phyloP scores from a whole-genome alignment of 2,888 invertebrate genomes.

The Tanypteryx hageni region DNA sequence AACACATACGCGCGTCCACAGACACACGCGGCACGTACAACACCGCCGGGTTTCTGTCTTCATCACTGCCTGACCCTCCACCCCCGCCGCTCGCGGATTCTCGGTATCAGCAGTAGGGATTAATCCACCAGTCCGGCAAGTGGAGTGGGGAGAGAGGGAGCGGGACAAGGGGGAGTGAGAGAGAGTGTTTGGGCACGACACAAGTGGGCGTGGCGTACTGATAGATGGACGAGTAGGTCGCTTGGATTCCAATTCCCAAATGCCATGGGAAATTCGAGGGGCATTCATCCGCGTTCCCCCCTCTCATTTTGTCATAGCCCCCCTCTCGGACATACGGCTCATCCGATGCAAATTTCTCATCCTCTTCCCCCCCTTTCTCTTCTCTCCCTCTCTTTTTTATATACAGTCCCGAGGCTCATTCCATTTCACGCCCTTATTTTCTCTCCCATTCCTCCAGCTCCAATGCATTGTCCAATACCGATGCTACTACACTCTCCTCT shows the following conservation, averaged over 20 bases:
- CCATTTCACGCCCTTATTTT: background rate
- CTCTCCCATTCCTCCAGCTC: background rate
- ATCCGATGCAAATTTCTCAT: constrained; percentile 52
- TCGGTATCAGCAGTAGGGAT: background rate
- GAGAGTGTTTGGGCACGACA: background rate
- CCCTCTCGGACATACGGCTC: background rate
- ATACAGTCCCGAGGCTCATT: background rate
- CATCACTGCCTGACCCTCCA: background rate
- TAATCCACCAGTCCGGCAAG: background rate
- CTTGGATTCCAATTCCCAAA: constrained; percentile 60
- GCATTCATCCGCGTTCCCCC: constrained; percentile 46
- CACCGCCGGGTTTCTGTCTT: background rate
- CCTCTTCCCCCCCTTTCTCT: background rate
- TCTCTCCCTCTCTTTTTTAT: background rate
- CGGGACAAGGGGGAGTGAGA: background rate
- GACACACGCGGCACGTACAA: background rate
- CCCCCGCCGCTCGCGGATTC: background rate
- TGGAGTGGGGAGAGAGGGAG: background rate
- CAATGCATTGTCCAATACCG: background rate
- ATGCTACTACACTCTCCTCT: background rate
- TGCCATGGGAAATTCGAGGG: constrained; percentile 55
- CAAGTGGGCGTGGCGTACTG: constrained; percentile 17
- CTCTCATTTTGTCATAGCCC: constrained; percentile 12
- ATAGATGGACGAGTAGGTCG: constrained; percentile 51
- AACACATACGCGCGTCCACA: background rate